Percentiles rank a stretch among this genome's conserved stretches.
Conservation (phyloP, 1,140 invertebrate genomes). For the Solen grandis region DNA sequence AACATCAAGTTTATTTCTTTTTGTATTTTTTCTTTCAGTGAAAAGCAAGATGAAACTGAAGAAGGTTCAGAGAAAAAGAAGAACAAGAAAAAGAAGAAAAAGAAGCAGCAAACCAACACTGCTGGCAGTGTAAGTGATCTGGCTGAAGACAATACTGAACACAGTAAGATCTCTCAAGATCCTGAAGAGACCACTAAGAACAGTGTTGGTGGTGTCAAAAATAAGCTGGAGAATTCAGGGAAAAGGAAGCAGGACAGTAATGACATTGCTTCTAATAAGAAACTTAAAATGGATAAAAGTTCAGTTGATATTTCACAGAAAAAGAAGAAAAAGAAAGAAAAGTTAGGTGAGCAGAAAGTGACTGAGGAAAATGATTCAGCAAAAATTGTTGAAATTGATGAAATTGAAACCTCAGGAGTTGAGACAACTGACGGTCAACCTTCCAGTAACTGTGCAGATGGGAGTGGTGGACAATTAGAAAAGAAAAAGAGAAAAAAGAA, state of each 20-base stretch:
- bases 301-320: too few species aligned
- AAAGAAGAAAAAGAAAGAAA: background rate
- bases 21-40: constrained; percentile 33
- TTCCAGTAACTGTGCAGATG: background rate
- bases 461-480: constrained; percentile 6
- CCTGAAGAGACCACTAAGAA: too few species aligned
- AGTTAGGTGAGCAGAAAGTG: constrained; percentile 14
- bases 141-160: background rate
- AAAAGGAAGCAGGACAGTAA: too few species aligned
- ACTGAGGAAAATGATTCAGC: constrained; percentile 7
- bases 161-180: background rate
- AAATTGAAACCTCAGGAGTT: background rate
- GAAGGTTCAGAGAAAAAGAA: constrained; percentile 17
- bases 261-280: too few species aligned
- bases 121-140: background rate
- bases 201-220: too few species aligned
- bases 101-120: constrained; percentile 31
- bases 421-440: background rate
- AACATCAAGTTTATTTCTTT: too few species aligned
- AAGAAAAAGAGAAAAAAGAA: constrained; percentile 69
- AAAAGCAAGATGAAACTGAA: constrained; percentile 25
- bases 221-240: too few species aligned
- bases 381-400: background rate
- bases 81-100: constrained; percentile 54
- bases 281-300: too few species aligned